A percentile compares a stretch with the other conserved stretches of the same genome.
phyloP scores from a whole-genome alignment of 2,888 invertebrate species.

The Andrena flavipes region DNA sequence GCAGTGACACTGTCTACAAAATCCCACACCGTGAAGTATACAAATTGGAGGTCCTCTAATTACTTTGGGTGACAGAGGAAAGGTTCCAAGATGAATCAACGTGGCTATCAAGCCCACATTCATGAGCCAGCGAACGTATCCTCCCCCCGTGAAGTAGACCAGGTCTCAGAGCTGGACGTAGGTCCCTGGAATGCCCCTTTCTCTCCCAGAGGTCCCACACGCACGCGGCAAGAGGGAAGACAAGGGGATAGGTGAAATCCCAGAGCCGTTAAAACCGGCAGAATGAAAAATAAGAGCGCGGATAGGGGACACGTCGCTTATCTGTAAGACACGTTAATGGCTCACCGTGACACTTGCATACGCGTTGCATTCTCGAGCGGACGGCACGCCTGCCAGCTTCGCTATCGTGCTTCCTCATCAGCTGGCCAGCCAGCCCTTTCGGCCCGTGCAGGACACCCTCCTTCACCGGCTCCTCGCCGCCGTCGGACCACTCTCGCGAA shows the following conservation, averaged over 20 bases:
- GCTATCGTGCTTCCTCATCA: constrained; percentile 97
- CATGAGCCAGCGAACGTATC: background rate
- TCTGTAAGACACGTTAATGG: constrained; percentile 56
- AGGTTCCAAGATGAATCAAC: too few relatives aligned
- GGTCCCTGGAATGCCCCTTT: constrained; percentile 5
- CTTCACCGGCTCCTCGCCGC: constrained; percentile 90
- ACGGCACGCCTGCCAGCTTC: constrained; percentile 94
- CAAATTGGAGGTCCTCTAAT: too few relatives aligned
- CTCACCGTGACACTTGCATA: constrained; percentile 95
- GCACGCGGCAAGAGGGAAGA: background rate
- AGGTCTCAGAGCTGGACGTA: background rate
- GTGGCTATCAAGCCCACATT: background rate
- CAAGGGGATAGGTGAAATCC: constrained; percentile 48
- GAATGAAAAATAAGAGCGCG: constrained; percentile 61
- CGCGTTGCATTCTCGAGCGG: constrained; percentile 92
- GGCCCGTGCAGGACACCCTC: constrained; percentile 85
- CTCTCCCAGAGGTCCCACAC: constrained; percentile 6
- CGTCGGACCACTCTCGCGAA: constrained; percentile 94
- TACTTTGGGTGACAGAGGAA: too few relatives aligned
- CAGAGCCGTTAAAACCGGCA: constrained; percentile 40
- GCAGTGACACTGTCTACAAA: too few relatives aligned
- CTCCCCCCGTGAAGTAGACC: background rate
- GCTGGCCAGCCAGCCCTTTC: constrained; percentile 82
- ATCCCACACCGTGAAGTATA: too few relatives aligned
- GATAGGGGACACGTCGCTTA: constrained; percentile 42